Conservation (phyloP, 1,140 invertebrate genomes). For the Cryptotermes secundus region DNA sequence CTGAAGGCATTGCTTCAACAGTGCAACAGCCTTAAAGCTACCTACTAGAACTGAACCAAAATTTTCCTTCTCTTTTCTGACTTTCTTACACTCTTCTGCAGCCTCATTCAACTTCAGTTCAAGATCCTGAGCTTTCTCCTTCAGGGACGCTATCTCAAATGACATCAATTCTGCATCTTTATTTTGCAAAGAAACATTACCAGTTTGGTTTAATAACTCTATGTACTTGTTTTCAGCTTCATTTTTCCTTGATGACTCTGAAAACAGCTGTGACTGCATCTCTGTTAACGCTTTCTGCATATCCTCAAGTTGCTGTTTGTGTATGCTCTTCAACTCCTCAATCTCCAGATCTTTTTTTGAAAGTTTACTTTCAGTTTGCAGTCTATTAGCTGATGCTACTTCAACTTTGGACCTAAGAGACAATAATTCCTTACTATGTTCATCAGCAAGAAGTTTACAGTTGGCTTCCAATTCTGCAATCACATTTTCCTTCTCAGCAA, state of each 20-base stretch:
- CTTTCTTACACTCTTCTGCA: neutral
- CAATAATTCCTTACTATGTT: neutral
- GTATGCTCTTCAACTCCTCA: neutral
- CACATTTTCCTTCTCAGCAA: neutral
- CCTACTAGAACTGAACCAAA: neutral
- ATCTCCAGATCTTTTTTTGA: neutral
- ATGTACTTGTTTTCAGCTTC: neutral
- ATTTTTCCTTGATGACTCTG: neutral
- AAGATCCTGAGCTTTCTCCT: neutral
- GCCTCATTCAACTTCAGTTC: neutral
- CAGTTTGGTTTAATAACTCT: neutral
- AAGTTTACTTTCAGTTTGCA: neutral
- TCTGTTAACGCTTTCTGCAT: neutral
- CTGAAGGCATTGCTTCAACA: neutral
- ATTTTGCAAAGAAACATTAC: neutral
- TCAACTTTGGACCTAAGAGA: neutral
- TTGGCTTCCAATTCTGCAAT: neutral
- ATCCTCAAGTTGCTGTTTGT: neutral
- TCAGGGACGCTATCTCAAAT: neutral
- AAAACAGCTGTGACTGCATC: neutral
- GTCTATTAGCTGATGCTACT: neutral
- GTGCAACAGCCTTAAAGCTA: neutral
- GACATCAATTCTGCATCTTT: neutral
- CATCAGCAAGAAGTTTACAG: neutral
- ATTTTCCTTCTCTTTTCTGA: neutral